Percentiles rank a stretch among this genome's conserved stretches.
phyloP scores from a whole-genome alignment of 2,797 vertebrate species.

The Kryptolebias ocellatus region DNA sequence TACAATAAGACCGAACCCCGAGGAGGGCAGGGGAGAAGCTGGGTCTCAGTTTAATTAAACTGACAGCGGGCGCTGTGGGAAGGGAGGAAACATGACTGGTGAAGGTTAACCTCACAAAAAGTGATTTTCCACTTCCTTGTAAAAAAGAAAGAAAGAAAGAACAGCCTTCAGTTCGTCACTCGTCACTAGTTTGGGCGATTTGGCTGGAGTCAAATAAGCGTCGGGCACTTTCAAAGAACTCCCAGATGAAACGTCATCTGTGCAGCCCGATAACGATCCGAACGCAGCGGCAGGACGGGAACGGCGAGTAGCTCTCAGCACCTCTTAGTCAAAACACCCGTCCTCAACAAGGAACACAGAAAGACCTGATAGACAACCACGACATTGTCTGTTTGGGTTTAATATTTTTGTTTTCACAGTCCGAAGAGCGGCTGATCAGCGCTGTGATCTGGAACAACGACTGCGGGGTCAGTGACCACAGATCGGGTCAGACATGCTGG shows the following conservation, averaged over 20 bases:
- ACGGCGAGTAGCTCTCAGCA: slow-evolving; percentile 37
- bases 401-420: too few species aligned
- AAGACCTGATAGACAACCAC: too few species aligned
- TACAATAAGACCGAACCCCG: slow-evolving; percentile 16
- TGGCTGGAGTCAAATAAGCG: slow-evolving; percentile 17
- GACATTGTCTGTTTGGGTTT: too few species aligned
- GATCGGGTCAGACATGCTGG: slow-evolving; percentile 20
- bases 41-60: slow-evolving; percentile 56
- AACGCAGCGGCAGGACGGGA: slow-evolving; percentile 21
- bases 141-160: slow-evolving; percentile 2
- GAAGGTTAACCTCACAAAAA: slow-evolving; percentile 12
- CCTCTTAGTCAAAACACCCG: slow-evolving; percentile 9
- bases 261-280: slow-evolving; percentile 18
- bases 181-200: background rate
- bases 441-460: slow-evolving; percentile 27
- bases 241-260: slow-evolving; percentile 52
- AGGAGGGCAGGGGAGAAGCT: slow-evolving; percentile 21
- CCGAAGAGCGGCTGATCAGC: slow-evolving; percentile 27
- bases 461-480: slow-evolving; percentile 50
- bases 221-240: slow-evolving; percentile 45
- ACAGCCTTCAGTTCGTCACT: slow-evolving; percentile 7
- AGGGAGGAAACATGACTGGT: slow-evolving; percentile 27
- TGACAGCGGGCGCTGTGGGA: slow-evolving; percentile 56
- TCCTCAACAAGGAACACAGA: slow-evolving; percentile 4
- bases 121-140: slow-evolving; percentile 31